Percentiles rank a stretch among this genome's conserved stretches.
These are phyloP conservation scores for Parambassis ranga DNA, from an alignment of 2,797 vertebrate genomes.

Conservation along the genomic window DNA sequence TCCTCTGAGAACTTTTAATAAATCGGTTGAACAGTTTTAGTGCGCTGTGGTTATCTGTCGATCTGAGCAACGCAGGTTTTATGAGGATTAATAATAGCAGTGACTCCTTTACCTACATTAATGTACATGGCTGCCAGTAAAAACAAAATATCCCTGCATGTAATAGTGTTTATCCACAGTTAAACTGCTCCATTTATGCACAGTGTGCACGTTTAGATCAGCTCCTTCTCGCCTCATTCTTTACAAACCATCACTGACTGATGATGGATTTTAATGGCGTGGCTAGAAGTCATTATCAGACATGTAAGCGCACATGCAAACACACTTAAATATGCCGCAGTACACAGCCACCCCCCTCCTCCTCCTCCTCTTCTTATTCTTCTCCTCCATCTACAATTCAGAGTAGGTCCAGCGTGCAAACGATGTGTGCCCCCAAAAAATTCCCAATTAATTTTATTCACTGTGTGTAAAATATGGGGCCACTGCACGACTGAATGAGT, in stretches of 20 bases:
- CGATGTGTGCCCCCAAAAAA: constrained; percentile 65
- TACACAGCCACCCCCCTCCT: neutral
- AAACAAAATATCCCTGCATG: neutral
- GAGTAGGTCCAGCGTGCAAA: constrained; percentile 58
- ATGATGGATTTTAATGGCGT: constrained; percentile 48
- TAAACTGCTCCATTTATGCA: neutral
- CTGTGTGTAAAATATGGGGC: constrained; percentile 68
- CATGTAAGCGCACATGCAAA: constrained; percentile 14
- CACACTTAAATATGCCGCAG: constrained; percentile 15
- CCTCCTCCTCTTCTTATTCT: neutral
- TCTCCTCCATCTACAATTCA: constrained; percentile 70
- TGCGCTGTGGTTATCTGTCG: constrained; percentile 26
- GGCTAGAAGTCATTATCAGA: constrained; percentile 47
- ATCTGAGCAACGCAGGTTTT: constrained; percentile 37
- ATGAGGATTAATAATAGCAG: too few species aligned
- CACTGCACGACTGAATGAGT: constrained; percentile 57
- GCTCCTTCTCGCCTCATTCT: constrained; percentile 3
- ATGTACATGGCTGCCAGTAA: neutral
- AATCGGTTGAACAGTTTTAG: constrained; percentile 55
- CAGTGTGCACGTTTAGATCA: constrained; percentile 10
- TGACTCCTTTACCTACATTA: too few species aligned
- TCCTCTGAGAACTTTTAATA: constrained; percentile 37
- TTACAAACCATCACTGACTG: neutral
- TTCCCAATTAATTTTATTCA: constrained; percentile 76
- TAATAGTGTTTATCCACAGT: neutral